phyloP scores from a whole-genome alignment of 2,113 vertebrate genomes.

The Vulpes ferrilata region DNA sequence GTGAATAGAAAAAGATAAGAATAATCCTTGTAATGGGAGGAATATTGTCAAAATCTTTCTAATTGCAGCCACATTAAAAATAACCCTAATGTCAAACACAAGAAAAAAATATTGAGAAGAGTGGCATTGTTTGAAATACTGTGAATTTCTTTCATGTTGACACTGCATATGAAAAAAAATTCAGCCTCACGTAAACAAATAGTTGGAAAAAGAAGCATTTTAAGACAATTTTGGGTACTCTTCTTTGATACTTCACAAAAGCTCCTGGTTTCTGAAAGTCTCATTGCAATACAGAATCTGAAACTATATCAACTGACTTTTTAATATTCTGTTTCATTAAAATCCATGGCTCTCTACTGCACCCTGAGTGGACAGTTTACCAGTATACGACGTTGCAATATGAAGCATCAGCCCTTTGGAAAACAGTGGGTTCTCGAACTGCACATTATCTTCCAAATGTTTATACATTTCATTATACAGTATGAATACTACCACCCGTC shows the following conservation, averaged over 20 bases:
- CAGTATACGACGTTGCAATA: neutral
- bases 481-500: neutral
- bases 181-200: neutral
- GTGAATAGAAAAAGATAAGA: neutral
- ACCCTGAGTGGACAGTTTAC: neutral
- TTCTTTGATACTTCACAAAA: neutral
- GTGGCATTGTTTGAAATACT: neutral
- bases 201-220: neutral
- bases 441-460: neutral
- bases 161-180: neutral
- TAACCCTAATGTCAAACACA: neutral
- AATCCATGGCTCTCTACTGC: neutral
- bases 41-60: neutral
- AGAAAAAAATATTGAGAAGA: neutral
- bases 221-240: neutral
- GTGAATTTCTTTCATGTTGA: neutral
- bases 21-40: neutral
- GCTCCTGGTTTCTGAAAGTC: neutral
- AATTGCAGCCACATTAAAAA: neutral
- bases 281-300: neutral
- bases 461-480: neutral
- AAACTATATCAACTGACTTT: neutral
- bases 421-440: neutral
- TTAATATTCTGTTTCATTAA: neutral
- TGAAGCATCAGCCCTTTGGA: neutral